Evolutionary conservation across 2,888 invertebrate species (phyloP).

Genomic region (Gastrophysa polygoni): DNA sequence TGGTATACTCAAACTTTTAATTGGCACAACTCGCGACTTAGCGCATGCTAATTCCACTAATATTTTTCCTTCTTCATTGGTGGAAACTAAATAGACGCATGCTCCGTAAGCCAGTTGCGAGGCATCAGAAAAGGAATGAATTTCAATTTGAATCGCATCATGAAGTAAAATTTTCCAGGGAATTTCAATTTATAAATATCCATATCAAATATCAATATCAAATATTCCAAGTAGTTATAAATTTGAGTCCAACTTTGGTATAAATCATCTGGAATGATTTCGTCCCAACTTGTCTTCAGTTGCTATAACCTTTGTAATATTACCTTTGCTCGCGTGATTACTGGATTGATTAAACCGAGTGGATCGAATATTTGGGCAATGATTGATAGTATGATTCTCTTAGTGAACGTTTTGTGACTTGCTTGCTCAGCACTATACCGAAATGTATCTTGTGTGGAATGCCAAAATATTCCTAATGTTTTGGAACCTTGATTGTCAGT

Average conservation of each 20-base stretch:
- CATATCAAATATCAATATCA: too few relatives aligned
- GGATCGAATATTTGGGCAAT: conserved; percentile 12
- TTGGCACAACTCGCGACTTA: not conserved
- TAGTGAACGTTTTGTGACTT: too few relatives aligned
- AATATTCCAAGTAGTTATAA: not conserved
- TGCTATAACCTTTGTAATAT: conserved; percentile 6
- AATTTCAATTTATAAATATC: not conserved
- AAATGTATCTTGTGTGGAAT: too few relatives aligned
- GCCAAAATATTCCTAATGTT: too few relatives aligned
- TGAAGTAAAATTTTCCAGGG: not conserved
- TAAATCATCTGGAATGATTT: not conserved
- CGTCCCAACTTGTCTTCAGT: not conserved
- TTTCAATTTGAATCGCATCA: too few relatives aligned
- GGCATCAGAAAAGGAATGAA: too few relatives aligned
- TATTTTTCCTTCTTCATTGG: not conserved
- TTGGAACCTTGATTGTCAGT: too few relatives aligned
- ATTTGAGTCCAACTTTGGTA: not conserved
- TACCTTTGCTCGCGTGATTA: not conserved
- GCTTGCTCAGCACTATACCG: too few relatives aligned
- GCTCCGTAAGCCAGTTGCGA: too few relatives aligned
- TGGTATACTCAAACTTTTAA: not conserved
- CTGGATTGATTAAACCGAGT: conserved; percentile 6
- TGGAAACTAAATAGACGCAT: not conserved
- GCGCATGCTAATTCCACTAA: not conserved
- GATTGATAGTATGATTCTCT: not conserved